Evolutionary conservation across 2,888 invertebrate genomes (phyloP).

Genomic region (Cephus spinipes): DNA sequence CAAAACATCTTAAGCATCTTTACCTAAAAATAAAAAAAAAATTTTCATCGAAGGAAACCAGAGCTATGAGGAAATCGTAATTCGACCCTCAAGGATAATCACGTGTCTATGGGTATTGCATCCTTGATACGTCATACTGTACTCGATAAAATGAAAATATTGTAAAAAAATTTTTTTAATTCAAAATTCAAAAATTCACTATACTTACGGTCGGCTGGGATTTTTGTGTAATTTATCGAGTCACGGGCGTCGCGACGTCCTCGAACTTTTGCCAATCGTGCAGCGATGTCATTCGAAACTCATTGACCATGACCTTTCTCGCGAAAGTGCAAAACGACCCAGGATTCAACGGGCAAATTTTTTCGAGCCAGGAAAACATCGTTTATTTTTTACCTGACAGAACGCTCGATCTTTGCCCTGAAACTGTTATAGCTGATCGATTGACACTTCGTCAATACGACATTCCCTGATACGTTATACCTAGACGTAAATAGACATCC

Average conservation of each 20-base stretch:
- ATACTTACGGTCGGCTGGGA: background rate
- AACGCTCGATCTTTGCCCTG: background rate
- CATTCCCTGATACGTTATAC: background rate
- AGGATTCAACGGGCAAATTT: background rate
- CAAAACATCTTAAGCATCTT: too few relatives aligned
- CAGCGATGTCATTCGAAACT: background rate
- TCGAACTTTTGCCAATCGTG: background rate
- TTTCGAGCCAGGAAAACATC: background rate
- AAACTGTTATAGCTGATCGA: background rate
- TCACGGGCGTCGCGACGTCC: background rate
- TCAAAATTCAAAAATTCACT: background rate
- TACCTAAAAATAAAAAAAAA: too few relatives aligned
- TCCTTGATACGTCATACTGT: too few relatives aligned
- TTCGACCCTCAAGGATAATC: too few relatives aligned
- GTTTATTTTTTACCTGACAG: background rate
- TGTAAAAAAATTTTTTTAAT: too few relatives aligned
- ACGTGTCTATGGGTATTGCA: too few relatives aligned
- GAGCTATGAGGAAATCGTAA: too few relatives aligned
- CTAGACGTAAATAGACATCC: background rate
- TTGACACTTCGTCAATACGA: background rate
- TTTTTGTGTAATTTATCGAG: too few relatives aligned
- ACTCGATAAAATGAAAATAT: too few relatives aligned
- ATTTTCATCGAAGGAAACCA: too few relatives aligned
- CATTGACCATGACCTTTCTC: background rate
- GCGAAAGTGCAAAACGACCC: background rate